Evolutionary conservation across 2,113 vertebrate species (phyloP).

Genomic region (Collichthys lucidus): DNA sequence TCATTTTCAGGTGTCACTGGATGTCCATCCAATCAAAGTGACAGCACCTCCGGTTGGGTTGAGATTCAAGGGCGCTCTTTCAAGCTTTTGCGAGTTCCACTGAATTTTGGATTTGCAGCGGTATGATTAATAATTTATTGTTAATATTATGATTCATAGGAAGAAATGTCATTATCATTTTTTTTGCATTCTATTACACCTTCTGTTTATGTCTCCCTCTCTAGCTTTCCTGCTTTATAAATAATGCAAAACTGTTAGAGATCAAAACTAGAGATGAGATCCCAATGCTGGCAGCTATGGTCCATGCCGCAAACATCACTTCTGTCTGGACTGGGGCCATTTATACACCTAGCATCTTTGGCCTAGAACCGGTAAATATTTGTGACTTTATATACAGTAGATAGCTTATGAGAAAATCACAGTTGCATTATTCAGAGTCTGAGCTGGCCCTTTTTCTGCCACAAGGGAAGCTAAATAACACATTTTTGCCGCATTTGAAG

Average conservation of each 20-base stretch:
- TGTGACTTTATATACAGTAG: no score
- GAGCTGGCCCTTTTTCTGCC: no score
- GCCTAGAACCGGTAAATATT: no score
- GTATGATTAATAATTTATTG: no score
- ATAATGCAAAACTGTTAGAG: background rate
- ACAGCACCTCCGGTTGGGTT: background rate
- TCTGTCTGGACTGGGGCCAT: background rate
- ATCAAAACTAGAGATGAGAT: background rate
- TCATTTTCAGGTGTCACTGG: no score
- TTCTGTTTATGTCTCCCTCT: background rate
- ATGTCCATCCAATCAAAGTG: no score
- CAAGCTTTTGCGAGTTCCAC: background rate
- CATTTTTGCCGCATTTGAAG: no score
- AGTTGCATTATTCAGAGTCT: no score
- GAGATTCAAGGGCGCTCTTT: background rate
- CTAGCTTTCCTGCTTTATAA: background rate
- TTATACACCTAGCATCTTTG: background rate
- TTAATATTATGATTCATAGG: background rate
- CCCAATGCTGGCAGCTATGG: background rate
- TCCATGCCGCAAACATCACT: fast-evolving
- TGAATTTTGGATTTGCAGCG: no score
- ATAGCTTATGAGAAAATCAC: no score
- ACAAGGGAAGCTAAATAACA: no score
- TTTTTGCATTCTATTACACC: background rate
- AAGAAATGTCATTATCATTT: background rate